Evolutionary conservation across 1,140 invertebrate genomes (phyloP).

Genomic region (Glossosoma conforme): DNA sequence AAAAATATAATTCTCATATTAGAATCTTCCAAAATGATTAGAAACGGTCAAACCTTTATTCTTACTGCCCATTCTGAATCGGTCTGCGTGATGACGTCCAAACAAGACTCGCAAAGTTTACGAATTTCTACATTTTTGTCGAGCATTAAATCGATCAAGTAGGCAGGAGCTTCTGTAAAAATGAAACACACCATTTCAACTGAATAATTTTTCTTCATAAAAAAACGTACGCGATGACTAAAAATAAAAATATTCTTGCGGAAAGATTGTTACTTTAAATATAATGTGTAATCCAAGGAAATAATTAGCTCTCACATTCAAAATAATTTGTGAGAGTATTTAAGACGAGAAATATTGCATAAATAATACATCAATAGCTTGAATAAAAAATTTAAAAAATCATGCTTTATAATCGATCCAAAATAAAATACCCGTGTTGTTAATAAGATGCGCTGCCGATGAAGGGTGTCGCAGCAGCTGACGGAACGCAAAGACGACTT

Average conservation of each 20-base stretch:
- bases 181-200: slow-evolving; percentile 1
- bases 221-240: no score
- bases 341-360: no score
- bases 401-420: no score
- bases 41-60: slow-evolving; percentile 61
- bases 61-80: slow-evolving; percentile 86
- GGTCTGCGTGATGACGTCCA: slow-evolving; percentile 88
- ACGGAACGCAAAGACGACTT: slow-evolving; percentile 94
- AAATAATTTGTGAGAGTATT: no score
- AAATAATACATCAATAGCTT: no score
- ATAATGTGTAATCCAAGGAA: no score
- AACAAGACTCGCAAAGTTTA: slow-evolving; percentile 85
- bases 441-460: slow-evolving; percentile 78
- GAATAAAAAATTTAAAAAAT: no score
- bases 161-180: slow-evolving; percentile 78
- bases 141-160: slow-evolving; percentile 96
- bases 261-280: no score
- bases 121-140: slow-evolving; percentile 93
- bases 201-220: no score
- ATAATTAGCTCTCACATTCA: no score
- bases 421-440: slow-evolving; percentile 57
- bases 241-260: no score
- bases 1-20: no score
- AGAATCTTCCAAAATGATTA: slow-evolving; percentile 8
- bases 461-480: slow-evolving; percentile 82